Conservation (phyloP, 2,888 invertebrate species). For the Orthosia cruda region DNA sequence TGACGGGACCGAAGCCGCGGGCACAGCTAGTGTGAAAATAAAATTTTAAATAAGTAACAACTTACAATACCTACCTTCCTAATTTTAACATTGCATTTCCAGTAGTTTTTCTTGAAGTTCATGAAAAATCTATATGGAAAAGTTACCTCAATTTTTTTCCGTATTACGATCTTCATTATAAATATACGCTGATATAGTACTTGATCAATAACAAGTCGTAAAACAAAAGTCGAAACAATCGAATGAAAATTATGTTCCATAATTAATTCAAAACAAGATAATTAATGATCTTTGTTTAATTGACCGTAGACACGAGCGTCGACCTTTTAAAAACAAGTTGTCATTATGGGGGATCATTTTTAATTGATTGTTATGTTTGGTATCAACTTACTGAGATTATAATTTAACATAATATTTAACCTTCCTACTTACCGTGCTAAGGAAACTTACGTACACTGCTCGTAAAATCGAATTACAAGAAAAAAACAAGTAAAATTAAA, state of each 20-base stretch:
- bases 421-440: not conserved
- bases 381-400: slow-evolving; percentile 13
- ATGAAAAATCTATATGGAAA: no score
- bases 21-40: no score
- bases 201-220: not conserved
- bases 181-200: not conserved
- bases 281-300: slow-evolving; percentile 59
- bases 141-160: not conserved
- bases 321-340: slow-evolving; percentile 49
- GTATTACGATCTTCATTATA: not conserved
- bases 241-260: slow-evolving; percentile 10
- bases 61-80: no score
- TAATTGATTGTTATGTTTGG: slow-evolving; percentile 34
- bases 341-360: slow-evolving; percentile 28
- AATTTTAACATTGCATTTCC: not conserved
- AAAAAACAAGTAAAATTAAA: not conserved
- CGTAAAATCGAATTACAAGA: not conserved
- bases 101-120: not conserved
- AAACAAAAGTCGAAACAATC: slow-evolving; percentile 11
- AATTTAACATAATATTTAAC: slow-evolving; percentile 1
- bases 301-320: slow-evolving; percentile 43
- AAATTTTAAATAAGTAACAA: no score
- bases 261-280: slow-evolving; percentile 46
- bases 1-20: no score
- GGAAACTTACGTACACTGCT: not conserved